These are phyloP conservation scores for Arbacia lixula DNA, from an alignment of 53 echinoderm and acorn worm species.

Conservation along the genomic window DNA sequence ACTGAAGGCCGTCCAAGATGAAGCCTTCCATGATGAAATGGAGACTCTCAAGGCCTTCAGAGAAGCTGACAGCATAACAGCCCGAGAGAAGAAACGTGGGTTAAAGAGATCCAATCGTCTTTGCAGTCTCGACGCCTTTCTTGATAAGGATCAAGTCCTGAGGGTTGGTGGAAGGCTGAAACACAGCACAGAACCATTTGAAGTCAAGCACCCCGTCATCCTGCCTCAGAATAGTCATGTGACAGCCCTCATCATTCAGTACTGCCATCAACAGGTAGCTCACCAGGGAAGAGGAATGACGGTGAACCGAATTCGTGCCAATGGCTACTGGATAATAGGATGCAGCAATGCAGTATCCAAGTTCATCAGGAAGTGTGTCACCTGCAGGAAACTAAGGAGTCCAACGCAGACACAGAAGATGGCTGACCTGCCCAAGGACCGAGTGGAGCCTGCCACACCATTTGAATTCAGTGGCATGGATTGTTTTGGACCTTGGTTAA, in stretches of 20 bases:
- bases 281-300: slow-evolving; percentile 65
- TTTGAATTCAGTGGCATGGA: slow-evolving; percentile 67
- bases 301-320: slow-evolving; percentile 35
- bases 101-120: slow-evolving; percentile 34
- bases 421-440: slow-evolving; percentile 65
- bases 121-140: slow-evolving; percentile 50
- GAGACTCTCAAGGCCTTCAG: slow-evolving; percentile 23
- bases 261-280: slow-evolving; percentile 50
- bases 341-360: slow-evolving; percentile 42
- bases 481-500: slow-evolving; percentile 65
- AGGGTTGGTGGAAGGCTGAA: slow-evolving; percentile 66
- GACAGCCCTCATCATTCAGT: slow-evolving; percentile 46
- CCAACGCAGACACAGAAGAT: slow-evolving; percentile 59
- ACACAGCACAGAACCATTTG: not conserved
- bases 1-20: slow-evolving; percentile 25
- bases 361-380: slow-evolving; percentile 53
- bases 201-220: slow-evolving; percentile 63
- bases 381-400: slow-evolving; percentile 45
- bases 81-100: not conserved
- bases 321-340: slow-evolving; percentile 50
- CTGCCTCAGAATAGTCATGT: slow-evolving; percentile 55
- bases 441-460: slow-evolving; percentile 50
- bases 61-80: not conserved
- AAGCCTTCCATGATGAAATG: slow-evolving; percentile 46
- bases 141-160: slow-evolving; percentile 51